Base-by-base conservation (phyloP, 2,888 invertebrate genomes). In the Eulithis prunata region DNA sequence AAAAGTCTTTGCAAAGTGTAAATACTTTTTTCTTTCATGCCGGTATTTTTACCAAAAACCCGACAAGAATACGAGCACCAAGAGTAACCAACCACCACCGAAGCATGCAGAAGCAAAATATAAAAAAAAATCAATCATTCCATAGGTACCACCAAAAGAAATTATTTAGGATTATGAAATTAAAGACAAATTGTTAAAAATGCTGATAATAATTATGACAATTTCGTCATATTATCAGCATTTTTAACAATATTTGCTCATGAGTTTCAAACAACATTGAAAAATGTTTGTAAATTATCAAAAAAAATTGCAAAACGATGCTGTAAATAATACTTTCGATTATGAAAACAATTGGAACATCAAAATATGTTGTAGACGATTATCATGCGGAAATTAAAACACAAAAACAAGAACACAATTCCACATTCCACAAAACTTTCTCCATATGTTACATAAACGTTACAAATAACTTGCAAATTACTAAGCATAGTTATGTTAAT, bases 21-120 rank as follows among this genome's bases (percentile, higher is more conserved):
- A 13, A 5, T 8, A 3, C 14, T 47, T 2, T 13, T 47, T 14
- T 47, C 14, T 2, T 2, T 13, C 14, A 13, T 7, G 6, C 47
- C 13, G 47, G 14, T 47, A 7, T 47, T 13, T 46, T 46, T 6
- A 46, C 32, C 28, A 46, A 7, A 5, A 49, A 21, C 12, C 38
- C 14, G 43, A 21, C 5, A 38, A 57, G 12, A 45, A 57, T 49
- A 57, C 8, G 57, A 41, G n/a, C 51, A 88, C 89, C 90, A 68
- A 82, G 68, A 81, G 82, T 84, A 83, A 84, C 85, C 73, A 68
- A 62, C 68, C 85, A 71, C 71, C 81, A 85, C 83, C 81, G 53
- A 62, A 65, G 57, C 72, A 70, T 71, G 64, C 72, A 71, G 5
- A 70, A 49, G 61, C 55, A 21, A 52, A 63, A 38, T 3, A 41